A percentile compares a stretch with the other conserved stretches of the same genome.
Evolutionary conservation across 2,888 invertebrate species (phyloP).

Genomic region (Nudaria mundana): DNA sequence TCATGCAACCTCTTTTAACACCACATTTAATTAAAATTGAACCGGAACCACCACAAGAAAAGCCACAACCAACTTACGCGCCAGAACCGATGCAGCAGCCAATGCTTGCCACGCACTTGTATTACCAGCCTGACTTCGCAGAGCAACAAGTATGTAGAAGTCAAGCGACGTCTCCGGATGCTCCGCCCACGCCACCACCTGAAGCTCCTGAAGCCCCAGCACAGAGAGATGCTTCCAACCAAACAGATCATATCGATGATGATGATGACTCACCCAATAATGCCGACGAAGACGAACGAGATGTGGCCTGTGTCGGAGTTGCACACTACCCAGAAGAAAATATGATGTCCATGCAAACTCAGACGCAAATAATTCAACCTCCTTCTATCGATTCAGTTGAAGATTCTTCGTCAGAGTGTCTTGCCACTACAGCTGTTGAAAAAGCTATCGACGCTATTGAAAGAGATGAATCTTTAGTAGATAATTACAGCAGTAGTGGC

Average conservation of each 20-base stretch:
- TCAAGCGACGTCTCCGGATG: constrained; percentile 83
- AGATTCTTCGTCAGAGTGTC: constrained; percentile 65
- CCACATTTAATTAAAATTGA: constrained; percentile 87
- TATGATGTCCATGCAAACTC: constrained; percentile 34
- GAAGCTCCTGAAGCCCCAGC: constrained; percentile 82
- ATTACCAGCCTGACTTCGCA: constrained; percentile 77
- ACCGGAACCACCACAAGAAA: constrained; percentile 81
- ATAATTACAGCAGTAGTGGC: constrained; percentile 68
- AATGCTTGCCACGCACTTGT: constrained; percentile 78
- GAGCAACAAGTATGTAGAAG: constrained; percentile 75
- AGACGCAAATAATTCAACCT: constrained; percentile 39
- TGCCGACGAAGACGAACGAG: constrained; percentile 70
- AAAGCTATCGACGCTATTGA: constrained; percentile 70
- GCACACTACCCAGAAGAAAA: constrained; percentile 70
- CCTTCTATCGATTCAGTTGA: constrained; percentile 60
- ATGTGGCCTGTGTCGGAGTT: constrained; percentile 70
- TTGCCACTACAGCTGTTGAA: constrained; percentile 58
- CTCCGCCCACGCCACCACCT: constrained; percentile 76
- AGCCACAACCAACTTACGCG: constrained; percentile 61
- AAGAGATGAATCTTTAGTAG: constrained; percentile 58
- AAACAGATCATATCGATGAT: constrained; percentile 89
- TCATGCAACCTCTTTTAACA: constrained; percentile 71
- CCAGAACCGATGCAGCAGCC: constrained; percentile 78
- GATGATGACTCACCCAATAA: constrained; percentile 82
- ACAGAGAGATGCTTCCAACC: constrained; percentile 90